Evolutionary conservation across 2,113 vertebrate species (phyloP), one percentile per base, ranked within the genome.

Genomic region (Microtus oregoni): DNA sequence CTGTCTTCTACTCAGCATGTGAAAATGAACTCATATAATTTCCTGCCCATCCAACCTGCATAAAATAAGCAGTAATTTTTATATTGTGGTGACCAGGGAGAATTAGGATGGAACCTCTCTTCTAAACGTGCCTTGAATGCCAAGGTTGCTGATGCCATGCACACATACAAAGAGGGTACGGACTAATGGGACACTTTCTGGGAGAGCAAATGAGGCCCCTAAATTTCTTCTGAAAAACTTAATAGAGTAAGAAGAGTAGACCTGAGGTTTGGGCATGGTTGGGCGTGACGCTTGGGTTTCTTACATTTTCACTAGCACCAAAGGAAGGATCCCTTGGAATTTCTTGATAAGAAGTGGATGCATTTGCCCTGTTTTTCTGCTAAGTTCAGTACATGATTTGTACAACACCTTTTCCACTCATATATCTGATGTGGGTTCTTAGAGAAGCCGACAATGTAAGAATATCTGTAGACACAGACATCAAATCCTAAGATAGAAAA

Each of bases 401-500:
- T 76, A 87, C 7, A 24, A 52, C 13, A 52, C 67, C 30, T 32
- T 86, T 97, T 88, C 38, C 41, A 14, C 41, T 94, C 35, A 72
- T 79, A 47, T 35, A 30, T 35, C 32, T 81, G 52, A 24, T 4
- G 20, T 7, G 58, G 20, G 32, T 8, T 92, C 50, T 67, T 89
- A 14, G 19, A 94, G 89, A 94, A 95, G 20, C 24, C 65, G 75
- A 38, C 52, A 95, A 35, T 28, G 13, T 92, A 47, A 96, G 90
- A 76, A 76, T 1, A 12, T 35, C 30, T 41, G 65, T 35, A 24
- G 5, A 19, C 47, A 65, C 22, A 87, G 67, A 91, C 3, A 77
- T n/a, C 55, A 87, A 58, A 83, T 61, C 41, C 35, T 19, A 77
- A 83, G n/a, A 20, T 70, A 70, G 14, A 35, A 70, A 70, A 72